Evolutionary conservation across 2,888 invertebrate genomes (phyloP), one percentile per base, ranked within the genome.

Genomic region (Oligia latruncula): DNA sequence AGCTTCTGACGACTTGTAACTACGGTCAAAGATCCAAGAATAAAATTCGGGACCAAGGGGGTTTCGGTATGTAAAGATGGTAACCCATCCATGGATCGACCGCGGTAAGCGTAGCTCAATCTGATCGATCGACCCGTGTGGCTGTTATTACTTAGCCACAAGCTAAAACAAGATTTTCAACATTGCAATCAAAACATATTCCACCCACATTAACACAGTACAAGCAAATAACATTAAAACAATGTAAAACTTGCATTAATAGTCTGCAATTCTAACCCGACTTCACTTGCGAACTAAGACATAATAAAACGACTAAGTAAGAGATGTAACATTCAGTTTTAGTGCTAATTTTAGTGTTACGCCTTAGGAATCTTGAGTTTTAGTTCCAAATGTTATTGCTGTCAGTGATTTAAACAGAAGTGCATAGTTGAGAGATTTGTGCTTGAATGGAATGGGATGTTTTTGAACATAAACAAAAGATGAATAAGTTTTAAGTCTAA

Each of bases 241-340:
- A 46, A 13, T n/a, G 20, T 58, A 60, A 78, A 73, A 81, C 74
- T 75, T 64, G 20, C 74, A 73, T 82, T 76, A 76, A 78, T 81
- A 85, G 76, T 78, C 64, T 40, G 65, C 46, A 71, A 64, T 52
- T 17, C 62, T n/a, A 35, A 17, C 73, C 65, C 55, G 43, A 52
- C 62, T 73, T 49, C 67, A 68, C 72, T 82, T 35, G 58, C 35
- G n/a, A 86, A 71, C 71, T 65, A 58, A 68, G 65, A 85, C 82
- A 71, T 81, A 77, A 64, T 84, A 65, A 86, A 83, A 77, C 79
- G 62, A 82, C 76, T 83, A 77, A 71, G 80, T 85, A 80, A 75
- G 83, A 75, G 72, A 75, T 80, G 75, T 76, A 40, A 75, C 80
- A 71, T 86, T 83, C 35, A 60, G 80, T 86, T 77, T 83, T 66